These are phyloP conservation scores for Danaus plexippus DNA, from an alignment of 1,140 invertebrate species.

Conservation along the genomic window DNA sequence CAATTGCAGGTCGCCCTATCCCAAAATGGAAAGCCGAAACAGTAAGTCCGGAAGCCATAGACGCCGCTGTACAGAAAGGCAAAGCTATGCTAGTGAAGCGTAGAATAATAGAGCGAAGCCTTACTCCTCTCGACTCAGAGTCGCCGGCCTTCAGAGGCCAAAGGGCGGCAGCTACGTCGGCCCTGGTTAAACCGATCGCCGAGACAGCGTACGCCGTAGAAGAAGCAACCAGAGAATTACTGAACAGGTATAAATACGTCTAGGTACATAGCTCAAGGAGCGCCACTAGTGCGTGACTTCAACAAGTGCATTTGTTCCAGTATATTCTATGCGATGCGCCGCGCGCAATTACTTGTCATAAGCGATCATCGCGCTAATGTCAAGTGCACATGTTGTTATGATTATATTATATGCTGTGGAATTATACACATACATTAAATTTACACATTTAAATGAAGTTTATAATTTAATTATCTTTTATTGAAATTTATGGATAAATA, in stretches of 20 bases:
- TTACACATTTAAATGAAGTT: no score
- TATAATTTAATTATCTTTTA: no score
- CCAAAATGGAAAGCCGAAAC: slow-evolving; percentile 39
- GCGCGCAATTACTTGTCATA: no score
- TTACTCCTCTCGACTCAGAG: slow-evolving; percentile 64
- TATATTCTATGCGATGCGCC: no score
- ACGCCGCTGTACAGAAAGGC: slow-evolving; percentile 69
- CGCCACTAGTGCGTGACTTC: no score
- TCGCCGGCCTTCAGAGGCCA: slow-evolving; percentile 80
- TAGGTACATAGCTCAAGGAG: no score
- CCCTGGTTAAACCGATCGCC: slow-evolving; percentile 73
- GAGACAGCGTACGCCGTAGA: slow-evolving; percentile 77
- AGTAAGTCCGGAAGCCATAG: slow-evolving; percentile 37
- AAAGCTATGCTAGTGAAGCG: slow-evolving; percentile 72
- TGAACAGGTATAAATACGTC: slow-evolving; percentile 36
- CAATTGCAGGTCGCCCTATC: slow-evolving; percentile 20
- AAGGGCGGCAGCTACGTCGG: slow-evolving; percentile 75
- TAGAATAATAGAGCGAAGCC: slow-evolving; percentile 69
- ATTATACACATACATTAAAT: no score
- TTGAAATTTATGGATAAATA: no score
- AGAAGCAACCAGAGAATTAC: slow-evolving; percentile 73
- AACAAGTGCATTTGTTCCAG: no score
- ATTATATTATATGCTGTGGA: no score
- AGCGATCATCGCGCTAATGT: no score
- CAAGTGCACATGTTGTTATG: no score